phyloP scores from a whole-genome alignment of 2,113 vertebrate species.

The Propithecus coquereli region DNA sequence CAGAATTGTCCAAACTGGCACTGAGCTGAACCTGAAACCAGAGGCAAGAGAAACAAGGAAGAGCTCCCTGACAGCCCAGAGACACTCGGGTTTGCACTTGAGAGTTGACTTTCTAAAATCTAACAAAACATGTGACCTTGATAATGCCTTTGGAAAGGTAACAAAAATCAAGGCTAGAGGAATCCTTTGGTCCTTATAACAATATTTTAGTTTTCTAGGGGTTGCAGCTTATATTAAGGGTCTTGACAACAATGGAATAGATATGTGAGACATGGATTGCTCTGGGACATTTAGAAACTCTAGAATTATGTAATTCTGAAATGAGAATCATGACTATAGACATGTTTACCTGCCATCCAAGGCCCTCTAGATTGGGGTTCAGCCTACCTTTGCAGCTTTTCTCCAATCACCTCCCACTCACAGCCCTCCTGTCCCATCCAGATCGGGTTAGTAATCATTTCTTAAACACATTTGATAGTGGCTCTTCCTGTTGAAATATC shows the following conservation, averaged over 20 bases:
- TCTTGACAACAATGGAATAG: neutral
- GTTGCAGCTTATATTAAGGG: neutral
- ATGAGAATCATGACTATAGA: neutral
- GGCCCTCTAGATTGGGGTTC: neutral
- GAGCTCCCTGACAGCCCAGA: neutral
- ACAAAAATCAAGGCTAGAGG: neutral
- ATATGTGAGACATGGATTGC: neutral
- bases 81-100: neutral
- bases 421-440: neutral
- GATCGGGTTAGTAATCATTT: neutral
- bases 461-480: neutral
- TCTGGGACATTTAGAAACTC: neutral
- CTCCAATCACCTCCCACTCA: neutral
- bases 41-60: neutral
- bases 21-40: neutral
- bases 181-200: neutral
- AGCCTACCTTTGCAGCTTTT: neutral
- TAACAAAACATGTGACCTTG: neutral
- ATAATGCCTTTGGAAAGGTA: neutral
- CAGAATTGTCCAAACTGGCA: neutral
- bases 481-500: neutral
- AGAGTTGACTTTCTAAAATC: neutral
- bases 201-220: neutral
- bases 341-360: neutral
- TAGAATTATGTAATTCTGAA: neutral